Evolutionary conservation across 2,797 vertebrate species (phyloP).

Genomic region (Botia almorhae): DNA sequence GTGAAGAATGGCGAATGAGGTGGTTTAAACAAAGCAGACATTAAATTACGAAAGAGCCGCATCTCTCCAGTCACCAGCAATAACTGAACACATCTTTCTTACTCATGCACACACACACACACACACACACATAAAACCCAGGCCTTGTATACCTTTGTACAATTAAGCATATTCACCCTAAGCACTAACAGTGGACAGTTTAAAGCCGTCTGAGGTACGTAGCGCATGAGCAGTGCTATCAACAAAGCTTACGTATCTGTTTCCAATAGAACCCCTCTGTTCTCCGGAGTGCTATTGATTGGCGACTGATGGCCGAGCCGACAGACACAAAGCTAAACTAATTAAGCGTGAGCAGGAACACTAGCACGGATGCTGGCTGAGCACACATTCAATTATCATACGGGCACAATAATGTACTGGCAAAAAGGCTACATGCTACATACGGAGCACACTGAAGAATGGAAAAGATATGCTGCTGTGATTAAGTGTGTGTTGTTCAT

Average conservation of each 20-base stretch:
- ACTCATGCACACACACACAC: constrained; percentile 38
- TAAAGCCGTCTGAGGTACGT: constrained; percentile 22
- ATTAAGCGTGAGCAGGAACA: constrained; percentile 73
- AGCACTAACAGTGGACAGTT: constrained; percentile 21
- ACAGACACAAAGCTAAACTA: constrained; percentile 69
- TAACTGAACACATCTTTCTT: constrained; percentile 26
- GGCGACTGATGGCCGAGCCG: constrained; percentile 67
- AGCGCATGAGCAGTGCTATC: constrained; percentile 33
- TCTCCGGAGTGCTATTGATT: constrained; percentile 68
- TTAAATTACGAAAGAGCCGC: constrained; percentile 52
- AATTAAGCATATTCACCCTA: constrained; percentile 59
- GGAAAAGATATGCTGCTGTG: too few species aligned
- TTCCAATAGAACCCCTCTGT: constrained; percentile 70
- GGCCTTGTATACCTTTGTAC: constrained; percentile 63
- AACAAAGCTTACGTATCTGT: constrained; percentile 64
- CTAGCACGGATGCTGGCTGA: constrained; percentile 65
- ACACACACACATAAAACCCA: background rate
- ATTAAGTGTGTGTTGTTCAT: constrained; percentile 51
- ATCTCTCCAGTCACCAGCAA: constrained; percentile 36
- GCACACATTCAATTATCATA: constrained; percentile 67
- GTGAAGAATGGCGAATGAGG: constrained; percentile 48
- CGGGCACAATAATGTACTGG: constrained; percentile 54
- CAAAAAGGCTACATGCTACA: constrained; percentile 28
- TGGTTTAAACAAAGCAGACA: constrained; percentile 56
- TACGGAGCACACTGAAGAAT: constrained; percentile 18